Conservation (phyloP, 2,888 invertebrate genomes). For the Bellardia pandia region DNA sequence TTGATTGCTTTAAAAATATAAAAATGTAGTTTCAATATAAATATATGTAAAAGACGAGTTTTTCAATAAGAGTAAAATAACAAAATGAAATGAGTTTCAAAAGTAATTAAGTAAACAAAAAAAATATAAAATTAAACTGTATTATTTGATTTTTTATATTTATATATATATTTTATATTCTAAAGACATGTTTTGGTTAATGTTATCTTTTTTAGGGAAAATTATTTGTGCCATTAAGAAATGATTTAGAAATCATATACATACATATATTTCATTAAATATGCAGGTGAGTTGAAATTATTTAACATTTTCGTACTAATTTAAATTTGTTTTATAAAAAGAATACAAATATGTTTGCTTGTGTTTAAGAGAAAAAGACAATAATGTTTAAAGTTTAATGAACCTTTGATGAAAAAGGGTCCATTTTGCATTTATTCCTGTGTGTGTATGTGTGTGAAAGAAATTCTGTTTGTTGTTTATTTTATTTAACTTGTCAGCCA, state of each 20-base stretch:
- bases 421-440: neutral
- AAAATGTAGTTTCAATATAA: neutral
- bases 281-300: too few species aligned
- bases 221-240: slow-evolving; percentile 10
- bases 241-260: too few species aligned
- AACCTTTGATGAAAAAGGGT: slow-evolving; percentile 35
- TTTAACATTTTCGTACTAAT: neutral
- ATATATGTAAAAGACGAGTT: neutral
- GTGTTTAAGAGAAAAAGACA: neutral
- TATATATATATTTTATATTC: neutral
- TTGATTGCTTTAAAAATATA: slow-evolving; percentile 27
- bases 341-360: neutral
- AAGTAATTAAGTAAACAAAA: neutral
- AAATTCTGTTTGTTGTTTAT: neutral
- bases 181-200: neutral
- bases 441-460: neutral
- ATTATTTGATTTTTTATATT: neutral
- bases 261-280: too few species aligned
- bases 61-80: neutral
- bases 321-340: neutral
- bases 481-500: slow-evolving; percentile 16
- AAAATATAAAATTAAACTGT: neutral
- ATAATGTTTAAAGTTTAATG: slow-evolving; percentile 51
- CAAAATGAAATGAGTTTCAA: neutral
- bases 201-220: neutral